Evolutionary conservation across 1,140 invertebrate species (phyloP), one percentile per base, ranked within the genome.

Genomic region (Varroa destructor): DNA sequence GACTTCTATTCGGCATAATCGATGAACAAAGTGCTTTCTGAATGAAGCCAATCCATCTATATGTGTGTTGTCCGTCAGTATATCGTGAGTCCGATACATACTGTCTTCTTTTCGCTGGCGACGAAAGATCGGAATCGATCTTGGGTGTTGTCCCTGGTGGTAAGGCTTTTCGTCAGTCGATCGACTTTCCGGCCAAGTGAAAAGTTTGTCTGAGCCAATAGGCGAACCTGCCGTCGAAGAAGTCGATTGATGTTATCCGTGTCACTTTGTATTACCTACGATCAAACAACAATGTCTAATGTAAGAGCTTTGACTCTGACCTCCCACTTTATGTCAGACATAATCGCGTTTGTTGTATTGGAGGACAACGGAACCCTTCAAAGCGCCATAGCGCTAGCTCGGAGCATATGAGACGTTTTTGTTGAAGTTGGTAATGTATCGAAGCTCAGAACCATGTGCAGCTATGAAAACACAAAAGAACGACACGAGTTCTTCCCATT

Each of bases 171-270:
- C 5, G 40, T 67, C 8, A 67, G 37, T 14, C 61, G 61, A 14
- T 67, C 61, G 37, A 67, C 61, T 40, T 67, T 67, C 12, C 36
- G 40, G 12, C 61, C 40, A 2, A 67, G 61, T 40, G 40, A 43
- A 2, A 12, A 37, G 46, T 67, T 67, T 40, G 61, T 67, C 36
- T 67, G 61, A 67, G 12, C 61, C 14, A 67, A 46, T 1, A 67
- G 61, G 12, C 40, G 61, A 67, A 67, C 46, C 36, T 67, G 61
- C 37, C 40, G 61, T 2, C 46, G 40, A 12, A 67, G 36, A 1
- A 67, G 61, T 10, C 46, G 61, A 37, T 67, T 67, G 61, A 67
- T 67, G 12, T 67, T 46, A 37, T 67, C 61, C 61, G 12, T 37
- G 37, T 46, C 61, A 37, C 40, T 14, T 36, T 67, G 40, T 37